Conservation (phyloP, 2,888 invertebrate species). For the Gandaritis pyraliata region DNA sequence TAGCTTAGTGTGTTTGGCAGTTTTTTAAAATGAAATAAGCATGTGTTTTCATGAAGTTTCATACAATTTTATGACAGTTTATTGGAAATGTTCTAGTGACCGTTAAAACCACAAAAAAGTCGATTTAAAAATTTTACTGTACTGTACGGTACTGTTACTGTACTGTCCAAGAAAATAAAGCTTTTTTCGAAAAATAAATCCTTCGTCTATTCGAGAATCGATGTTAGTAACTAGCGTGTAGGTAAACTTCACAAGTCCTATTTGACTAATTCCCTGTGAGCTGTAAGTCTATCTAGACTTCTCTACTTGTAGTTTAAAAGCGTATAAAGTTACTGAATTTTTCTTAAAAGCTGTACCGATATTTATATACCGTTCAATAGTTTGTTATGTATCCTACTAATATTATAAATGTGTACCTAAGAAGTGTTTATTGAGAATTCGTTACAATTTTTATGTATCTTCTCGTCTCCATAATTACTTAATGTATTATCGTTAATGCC, state of each 20-base stretch:
- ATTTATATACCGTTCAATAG: no score
- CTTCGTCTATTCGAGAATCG: conserved; percentile 15
- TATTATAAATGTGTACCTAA: no score
- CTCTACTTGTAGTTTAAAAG: conserved; percentile 11
- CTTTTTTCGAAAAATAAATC: neutral
- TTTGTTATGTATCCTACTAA: no score
- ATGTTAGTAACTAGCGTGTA: conserved; percentile 27
- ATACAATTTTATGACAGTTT: no score
- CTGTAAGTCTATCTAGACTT: conserved; percentile 30
- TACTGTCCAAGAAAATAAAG: neutral
- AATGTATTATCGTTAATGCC: conserved; percentile 1
- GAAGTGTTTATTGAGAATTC: neutral
- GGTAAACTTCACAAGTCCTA: conserved; percentile 38
- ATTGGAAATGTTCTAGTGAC: no score
- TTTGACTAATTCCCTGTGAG: conserved; percentile 42
- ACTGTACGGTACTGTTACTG: no score
- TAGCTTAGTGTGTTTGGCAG: no score
- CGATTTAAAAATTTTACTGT: no score
- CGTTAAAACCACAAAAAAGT: no score
- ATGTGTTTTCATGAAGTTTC: no score
- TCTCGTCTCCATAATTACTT: conserved; percentile 7
- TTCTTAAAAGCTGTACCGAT: neutral
- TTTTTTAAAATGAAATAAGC: no score
- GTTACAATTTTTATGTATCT: neutral
- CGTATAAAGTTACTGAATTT: neutral